These are phyloP conservation scores for Parnassius mnemosyne DNA, from an alignment of 2,888 invertebrate species.

Conservation along the genomic window DNA sequence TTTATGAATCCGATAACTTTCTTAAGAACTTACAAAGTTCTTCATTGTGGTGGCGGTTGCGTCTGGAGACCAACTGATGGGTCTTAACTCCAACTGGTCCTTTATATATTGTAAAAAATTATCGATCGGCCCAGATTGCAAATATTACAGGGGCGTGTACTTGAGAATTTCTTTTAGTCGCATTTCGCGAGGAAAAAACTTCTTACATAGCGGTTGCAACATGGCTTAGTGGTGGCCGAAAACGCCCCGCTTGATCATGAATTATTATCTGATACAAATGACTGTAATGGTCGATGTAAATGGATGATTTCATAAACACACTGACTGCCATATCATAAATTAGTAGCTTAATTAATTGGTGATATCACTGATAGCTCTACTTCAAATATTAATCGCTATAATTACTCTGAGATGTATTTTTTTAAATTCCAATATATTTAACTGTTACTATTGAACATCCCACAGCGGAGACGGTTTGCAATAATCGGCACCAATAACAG, in stretches of 20 bases:
- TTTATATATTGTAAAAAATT: constrained; percentile 60
- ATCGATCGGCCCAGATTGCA: constrained; percentile 51
- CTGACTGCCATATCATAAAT: neutral
- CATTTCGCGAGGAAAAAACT: constrained; percentile 28
- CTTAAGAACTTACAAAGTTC: constrained; percentile 50
- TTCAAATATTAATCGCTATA: neutral
- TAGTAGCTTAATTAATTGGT: neutral
- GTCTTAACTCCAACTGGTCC: constrained; percentile 31
- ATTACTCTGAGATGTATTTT: neutral
- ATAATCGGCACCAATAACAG: no score
- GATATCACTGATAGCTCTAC: neutral
- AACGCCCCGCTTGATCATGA: constrained; percentile 8
- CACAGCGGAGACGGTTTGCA: no score
- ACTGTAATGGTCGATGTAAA: neutral
- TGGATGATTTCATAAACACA: constrained; percentile 3
- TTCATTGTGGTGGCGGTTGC: constrained; percentile 49
- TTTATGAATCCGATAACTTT: neutral
- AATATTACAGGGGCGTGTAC: constrained; percentile 43
- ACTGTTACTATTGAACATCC: no score
- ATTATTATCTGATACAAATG: neutral
- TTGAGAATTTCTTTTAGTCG: constrained; percentile 42
- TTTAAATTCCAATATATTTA: no score
- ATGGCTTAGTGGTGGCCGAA: neutral
- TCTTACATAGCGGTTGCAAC: constrained; percentile 12
- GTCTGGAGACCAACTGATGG: constrained; percentile 55